Conservation (phyloP, 2,797 vertebrate species). For the Sebastes iracundus region DNA sequence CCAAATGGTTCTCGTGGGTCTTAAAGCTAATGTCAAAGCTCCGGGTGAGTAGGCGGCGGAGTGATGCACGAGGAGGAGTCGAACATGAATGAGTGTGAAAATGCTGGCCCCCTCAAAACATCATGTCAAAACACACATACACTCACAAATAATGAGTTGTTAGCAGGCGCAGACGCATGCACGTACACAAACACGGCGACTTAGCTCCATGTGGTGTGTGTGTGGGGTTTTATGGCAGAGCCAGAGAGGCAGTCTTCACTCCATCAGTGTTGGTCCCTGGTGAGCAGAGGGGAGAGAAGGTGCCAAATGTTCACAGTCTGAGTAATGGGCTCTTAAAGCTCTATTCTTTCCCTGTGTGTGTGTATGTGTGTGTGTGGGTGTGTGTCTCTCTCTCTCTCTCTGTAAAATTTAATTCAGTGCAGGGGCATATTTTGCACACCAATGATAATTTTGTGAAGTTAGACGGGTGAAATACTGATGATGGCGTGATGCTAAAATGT, state of each 20-base stretch:
- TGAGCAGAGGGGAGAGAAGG: conserved; percentile 56
- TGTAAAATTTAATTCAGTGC: conserved; percentile 29
- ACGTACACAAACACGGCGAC: not conserved
- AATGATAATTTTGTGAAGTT: conserved; percentile 6
- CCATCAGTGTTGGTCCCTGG: conserved; percentile 63
- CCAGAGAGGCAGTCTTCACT: conserved; percentile 51
- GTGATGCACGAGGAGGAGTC: not conserved
- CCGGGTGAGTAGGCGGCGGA: not conserved
- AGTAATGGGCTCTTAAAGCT: conserved; percentile 72
- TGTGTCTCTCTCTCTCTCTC: not conserved
- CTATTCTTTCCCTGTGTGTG: conserved; percentile 31
- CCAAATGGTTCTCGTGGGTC: not conserved
- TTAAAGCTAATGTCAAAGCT: not conserved
- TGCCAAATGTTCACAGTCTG: conserved; percentile 72
- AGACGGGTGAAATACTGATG: not conserved
- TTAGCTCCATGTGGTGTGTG: conserved; percentile 8
- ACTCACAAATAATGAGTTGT: not conserved
- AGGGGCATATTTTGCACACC: conserved; percentile 10
- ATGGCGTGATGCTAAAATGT: conserved; percentile 20
- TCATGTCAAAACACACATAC: conserved; percentile 10
- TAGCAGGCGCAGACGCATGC: not conserved
- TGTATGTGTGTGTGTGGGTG: not conserved
- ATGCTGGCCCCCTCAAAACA: not conserved
- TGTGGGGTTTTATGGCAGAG: conserved; percentile 32
- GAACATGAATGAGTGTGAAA: conserved; percentile 9